A percentile compares a stretch with the other conserved stretches of the same genome.
Conservation (phyloP, 2,113 vertebrate genomes). For the Megalops atlanticus region DNA sequence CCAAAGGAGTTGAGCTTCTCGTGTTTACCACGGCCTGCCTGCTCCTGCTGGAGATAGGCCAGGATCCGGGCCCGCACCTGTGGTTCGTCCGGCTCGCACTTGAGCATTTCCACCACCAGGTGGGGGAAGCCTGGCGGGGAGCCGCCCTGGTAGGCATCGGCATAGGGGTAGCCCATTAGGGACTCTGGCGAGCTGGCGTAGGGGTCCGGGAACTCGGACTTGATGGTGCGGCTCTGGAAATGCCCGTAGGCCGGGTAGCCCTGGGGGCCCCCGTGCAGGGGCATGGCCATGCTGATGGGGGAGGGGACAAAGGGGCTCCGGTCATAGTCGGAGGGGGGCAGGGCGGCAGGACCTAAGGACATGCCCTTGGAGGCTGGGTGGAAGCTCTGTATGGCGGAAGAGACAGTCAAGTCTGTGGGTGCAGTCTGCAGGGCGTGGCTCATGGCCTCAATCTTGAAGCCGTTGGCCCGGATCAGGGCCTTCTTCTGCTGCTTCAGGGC, state of each 20-base stretch:
- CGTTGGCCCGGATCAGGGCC: slow-evolving; percentile 94
- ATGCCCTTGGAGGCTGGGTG: slow-evolving; percentile 96
- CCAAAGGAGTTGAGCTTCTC: slow-evolving; percentile 96
- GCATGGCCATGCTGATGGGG: slow-evolving; percentile 97
- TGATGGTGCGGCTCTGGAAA: slow-evolving; percentile 95
- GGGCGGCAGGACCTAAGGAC: slow-evolving; percentile 86
- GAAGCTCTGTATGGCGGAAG: slow-evolving; percentile 95
- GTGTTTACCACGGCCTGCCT: slow-evolving; percentile 88
- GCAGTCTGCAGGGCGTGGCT: slow-evolving; percentile 94
- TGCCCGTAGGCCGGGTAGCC: slow-evolving; percentile 93
- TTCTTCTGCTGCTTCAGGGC: slow-evolving; percentile 98
- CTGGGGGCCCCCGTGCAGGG: slow-evolving; percentile 88
- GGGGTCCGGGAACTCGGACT: slow-evolving; percentile 97
- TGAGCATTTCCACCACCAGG: slow-evolving; percentile 93
- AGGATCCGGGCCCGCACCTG: slow-evolving; percentile 94
- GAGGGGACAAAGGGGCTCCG: slow-evolving; percentile 94
- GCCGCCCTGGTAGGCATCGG: slow-evolving; percentile 86
- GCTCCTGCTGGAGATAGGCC: slow-evolving; percentile 93
- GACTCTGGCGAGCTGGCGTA: slow-evolving; percentile 96
- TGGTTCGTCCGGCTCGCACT: slow-evolving; percentile 93
- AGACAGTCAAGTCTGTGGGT: slow-evolving; percentile 93
- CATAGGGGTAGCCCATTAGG: slow-evolving; percentile 93
- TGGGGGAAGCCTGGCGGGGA: slow-evolving; percentile 93
- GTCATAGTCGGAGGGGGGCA: slow-evolving; percentile 95
- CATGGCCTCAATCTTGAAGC: slow-evolving; percentile 97